Evolutionary conservation across 2,113 vertebrate species (phyloP), one percentile per base, ranked within the genome.

Genomic region (Strigops habroptila): DNA sequence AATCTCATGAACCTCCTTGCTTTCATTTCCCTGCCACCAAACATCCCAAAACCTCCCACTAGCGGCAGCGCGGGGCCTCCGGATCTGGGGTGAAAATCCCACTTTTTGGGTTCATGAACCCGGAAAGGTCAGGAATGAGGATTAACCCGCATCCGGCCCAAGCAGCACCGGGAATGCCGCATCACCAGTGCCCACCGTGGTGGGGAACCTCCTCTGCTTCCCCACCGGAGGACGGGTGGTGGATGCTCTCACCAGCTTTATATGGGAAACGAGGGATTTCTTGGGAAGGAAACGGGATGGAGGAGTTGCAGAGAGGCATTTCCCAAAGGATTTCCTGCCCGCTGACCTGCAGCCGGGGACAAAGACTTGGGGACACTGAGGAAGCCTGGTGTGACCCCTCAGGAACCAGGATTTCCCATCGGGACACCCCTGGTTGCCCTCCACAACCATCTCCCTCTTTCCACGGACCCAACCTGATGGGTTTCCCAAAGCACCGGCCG

Each of bases 341-440:
- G 0, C 9, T 46, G 51, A 53, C 43, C 43, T 1, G 0, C 7
- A 18, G 60, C 5, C 0, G 0, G 2, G 18, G 33, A 69, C 25
- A 18, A 41, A 31, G 35, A 6, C 55, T 79, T 44, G 51, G 76
- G 23, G 83, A 75, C 18, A 41, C 7, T 2, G 0, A 48, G 52
- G 35, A 75, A 68, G 7, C 33, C 27, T 0, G 4, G 1, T 4
- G 2, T 57, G 4, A 3, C 23, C 31, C 9, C 28, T 25, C 2
- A 2, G n/a, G 17, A 19, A 37, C 6, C 8, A 7, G 1, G 1
- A 30, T 57, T 71, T 65, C 43, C 43, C 28, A 21, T 8, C 0
- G 4, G 37, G 30, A 78, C 37, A 52, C 10, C 62, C 59, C 33
- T 62, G 12, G 27, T 46, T 21, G n/a, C 23, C 23, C 28, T 60